Evolutionary conservation across 2,113 vertebrate species (phyloP).

Genomic region (Empidonax traillii): DNA sequence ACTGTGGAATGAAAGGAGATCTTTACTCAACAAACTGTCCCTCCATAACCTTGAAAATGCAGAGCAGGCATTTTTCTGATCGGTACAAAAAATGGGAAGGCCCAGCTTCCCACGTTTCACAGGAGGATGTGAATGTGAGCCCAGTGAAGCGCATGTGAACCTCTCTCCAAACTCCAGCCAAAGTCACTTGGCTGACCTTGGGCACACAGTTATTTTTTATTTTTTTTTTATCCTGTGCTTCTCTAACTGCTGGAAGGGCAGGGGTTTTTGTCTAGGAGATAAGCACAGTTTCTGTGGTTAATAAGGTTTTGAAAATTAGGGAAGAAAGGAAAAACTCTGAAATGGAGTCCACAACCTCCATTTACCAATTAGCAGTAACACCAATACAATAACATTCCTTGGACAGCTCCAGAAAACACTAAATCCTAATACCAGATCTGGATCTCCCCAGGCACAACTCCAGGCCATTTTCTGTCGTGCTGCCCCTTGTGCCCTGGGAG

Average conservation of each 20-base stretch:
- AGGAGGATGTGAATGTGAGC: neutral
- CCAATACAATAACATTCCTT: neutral
- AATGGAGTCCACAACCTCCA: no score
- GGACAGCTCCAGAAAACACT: neutral
- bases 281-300: neutral
- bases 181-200: neutral
- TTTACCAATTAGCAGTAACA: neutral
- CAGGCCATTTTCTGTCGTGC: rapidly evolving
- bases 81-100: neutral
- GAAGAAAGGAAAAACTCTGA: neutral
- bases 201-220: neutral
- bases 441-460: neutral
- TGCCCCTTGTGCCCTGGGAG: neutral
- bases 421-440: no score
- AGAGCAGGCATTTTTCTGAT: neutral
- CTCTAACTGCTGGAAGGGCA: neutral
- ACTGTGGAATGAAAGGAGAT: neutral
- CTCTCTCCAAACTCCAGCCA: neutral
- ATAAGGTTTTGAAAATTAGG: neutral
- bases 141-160: rapidly evolving
- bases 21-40: neutral
- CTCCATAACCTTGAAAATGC: conserved; percentile 24
- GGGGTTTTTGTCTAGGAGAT: neutral
- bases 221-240: neutral
- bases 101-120: neutral